phyloP scores from a whole-genome alignment of 2,797 vertebrate genomes.

The Kryptopterus vitreolus region DNA sequence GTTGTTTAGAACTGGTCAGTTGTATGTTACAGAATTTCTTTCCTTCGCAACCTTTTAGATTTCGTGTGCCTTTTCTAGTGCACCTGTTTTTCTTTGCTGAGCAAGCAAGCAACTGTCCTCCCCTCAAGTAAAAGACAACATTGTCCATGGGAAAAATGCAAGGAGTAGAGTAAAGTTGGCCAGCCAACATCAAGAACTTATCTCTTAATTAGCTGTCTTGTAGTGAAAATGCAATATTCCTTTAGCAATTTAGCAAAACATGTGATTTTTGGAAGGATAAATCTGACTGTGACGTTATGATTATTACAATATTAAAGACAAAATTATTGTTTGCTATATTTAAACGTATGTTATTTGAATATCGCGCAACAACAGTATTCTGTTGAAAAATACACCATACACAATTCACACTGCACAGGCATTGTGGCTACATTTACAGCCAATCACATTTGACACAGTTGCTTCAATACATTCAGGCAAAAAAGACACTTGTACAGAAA shows the following conservation, averaged over 20 bases:
- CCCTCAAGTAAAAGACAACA: slow-evolving; percentile 36
- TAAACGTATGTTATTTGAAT: background rate
- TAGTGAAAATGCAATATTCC: background rate
- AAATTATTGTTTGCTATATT: background rate
- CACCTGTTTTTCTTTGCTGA: slow-evolving; percentile 44
- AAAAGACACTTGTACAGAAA: background rate
- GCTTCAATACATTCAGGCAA: background rate
- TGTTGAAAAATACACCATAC: too few species aligned
- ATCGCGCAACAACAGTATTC: too few species aligned
- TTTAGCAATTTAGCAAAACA: too few species aligned
- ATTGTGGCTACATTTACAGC: background rate
- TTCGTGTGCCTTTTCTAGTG: slow-evolving; percentile 16
- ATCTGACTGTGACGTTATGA: background rate
- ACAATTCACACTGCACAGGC: background rate
- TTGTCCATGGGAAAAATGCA: slow-evolving; percentile 28
- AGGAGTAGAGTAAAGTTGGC: slow-evolving; percentile 20
- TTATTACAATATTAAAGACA: background rate
- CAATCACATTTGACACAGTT: background rate
- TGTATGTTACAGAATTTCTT: slow-evolving; percentile 12
- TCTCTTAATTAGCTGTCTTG: slow-evolving; percentile 4
- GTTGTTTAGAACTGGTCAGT: slow-evolving; percentile 11
- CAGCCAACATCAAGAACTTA: slow-evolving; percentile 11
- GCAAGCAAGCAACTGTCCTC: slow-evolving; percentile 41
- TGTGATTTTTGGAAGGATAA: background rate
- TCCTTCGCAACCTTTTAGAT: background rate